These are phyloP conservation scores for Pelodytes ibericus DNA, from an alignment of 2,797 vertebrate species.

Conservation along the genomic window DNA sequence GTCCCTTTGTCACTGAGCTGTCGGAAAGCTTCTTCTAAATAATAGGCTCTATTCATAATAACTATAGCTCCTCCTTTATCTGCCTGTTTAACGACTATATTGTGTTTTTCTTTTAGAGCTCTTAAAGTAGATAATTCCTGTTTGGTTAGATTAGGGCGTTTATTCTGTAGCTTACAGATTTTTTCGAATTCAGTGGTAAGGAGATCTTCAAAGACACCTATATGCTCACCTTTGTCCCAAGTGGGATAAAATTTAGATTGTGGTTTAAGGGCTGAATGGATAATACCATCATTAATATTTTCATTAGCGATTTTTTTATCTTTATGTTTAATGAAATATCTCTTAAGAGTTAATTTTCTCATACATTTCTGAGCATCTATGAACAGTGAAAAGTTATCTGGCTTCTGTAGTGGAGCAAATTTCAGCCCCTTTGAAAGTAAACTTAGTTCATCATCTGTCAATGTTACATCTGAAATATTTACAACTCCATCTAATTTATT, in stretches of 20 bases:
- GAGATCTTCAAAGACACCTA: background rate
- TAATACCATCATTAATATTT: background rate
- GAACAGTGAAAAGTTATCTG: no score
- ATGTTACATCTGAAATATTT: background rate
- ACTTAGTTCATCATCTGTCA: background rate
- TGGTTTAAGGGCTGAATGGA: background rate
- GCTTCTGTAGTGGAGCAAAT: no score
- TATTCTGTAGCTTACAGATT: background rate
- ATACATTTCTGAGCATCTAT: no score
- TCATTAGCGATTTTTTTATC: no score
- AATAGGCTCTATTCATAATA: background rate
- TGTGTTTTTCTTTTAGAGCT: background rate
- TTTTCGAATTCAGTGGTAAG: background rate
- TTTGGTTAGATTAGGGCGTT: background rate
- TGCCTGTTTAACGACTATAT: background rate
- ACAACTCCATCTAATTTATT: background rate
- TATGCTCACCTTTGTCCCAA: background rate
- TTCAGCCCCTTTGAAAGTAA: background rate
- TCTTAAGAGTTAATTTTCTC: no score
- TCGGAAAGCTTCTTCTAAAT: background rate
- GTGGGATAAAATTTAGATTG: background rate
- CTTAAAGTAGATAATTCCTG: background rate
- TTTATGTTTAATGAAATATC: background rate
- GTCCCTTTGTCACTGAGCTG: background rate
- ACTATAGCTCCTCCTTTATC: background rate